Conservation (phyloP, 2,113 vertebrate genomes). For the Poeciliopsis turrubarensis region DNA sequence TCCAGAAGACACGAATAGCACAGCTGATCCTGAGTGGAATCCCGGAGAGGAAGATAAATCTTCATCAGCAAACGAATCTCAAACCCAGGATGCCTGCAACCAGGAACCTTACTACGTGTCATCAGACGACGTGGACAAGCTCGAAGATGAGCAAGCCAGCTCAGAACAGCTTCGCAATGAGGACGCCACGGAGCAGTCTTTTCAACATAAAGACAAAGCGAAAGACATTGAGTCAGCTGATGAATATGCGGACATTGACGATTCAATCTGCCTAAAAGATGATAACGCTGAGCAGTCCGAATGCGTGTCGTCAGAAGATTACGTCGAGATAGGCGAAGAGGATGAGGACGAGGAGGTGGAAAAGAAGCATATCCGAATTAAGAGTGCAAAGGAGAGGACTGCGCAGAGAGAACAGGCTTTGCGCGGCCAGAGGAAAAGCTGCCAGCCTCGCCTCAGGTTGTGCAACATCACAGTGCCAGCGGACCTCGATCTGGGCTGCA, state of each 20-base stretch:
- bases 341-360: constrained; percentile 71
- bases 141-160: constrained; percentile 65
- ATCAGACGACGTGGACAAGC: constrained; percentile 74
- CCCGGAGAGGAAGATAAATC: constrained; percentile 65
- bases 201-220: constrained; percentile 41
- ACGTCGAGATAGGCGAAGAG: constrained; percentile 82
- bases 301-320: constrained; percentile 82
- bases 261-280: constrained; percentile 65
- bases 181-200: constrained; percentile 19
- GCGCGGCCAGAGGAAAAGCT: constrained; percentile 72
- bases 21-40: constrained; percentile 72
- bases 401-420: constrained; percentile 68
- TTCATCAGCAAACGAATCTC: constrained; percentile 31
- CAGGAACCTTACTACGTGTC: constrained; percentile 78
- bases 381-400: constrained; percentile 73
- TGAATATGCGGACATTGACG: constrained; percentile 82
- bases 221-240: constrained; percentile 70
- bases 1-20: constrained; percentile 55
- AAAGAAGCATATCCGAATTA: constrained; percentile 72
- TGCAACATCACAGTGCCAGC: constrained; percentile 83
- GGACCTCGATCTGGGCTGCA: constrained; percentile 75
- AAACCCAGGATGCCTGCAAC: constrained; percentile 44
- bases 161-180: constrained; percentile 40
- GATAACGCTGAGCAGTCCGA: constrained; percentile 68
- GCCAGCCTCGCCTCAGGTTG: constrained; percentile 81